Evolutionary conservation across 2,888 invertebrate genomes (phyloP).

Genomic region (Tinea trinotella): DNA sequence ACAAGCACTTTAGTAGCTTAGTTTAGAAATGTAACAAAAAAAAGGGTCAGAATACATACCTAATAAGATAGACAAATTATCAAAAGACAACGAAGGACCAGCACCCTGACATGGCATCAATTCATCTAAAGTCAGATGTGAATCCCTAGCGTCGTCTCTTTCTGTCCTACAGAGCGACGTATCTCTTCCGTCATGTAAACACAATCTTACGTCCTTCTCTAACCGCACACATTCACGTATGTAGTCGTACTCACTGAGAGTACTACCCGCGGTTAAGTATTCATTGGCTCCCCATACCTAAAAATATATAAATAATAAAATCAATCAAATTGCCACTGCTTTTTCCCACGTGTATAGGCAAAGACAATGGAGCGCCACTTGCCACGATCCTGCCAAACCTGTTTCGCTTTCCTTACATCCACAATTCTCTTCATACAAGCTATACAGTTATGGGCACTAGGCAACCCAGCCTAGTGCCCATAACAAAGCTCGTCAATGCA

Average conservation of each 20-base stretch:
- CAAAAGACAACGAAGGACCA: conserved; percentile 82
- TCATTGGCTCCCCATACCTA: conserved; percentile 91
- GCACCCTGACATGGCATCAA: conserved; percentile 82
- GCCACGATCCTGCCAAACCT: too few relatives aligned
- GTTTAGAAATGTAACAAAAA: neutral
- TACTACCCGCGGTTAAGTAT: conserved; percentile 87
- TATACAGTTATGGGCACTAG: too few relatives aligned
- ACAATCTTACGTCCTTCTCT: conserved; percentile 87
- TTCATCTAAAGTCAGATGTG: conserved; percentile 83
- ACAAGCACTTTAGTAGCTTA: too few relatives aligned
- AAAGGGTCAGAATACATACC: conserved; percentile 67
- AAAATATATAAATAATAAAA: too few relatives aligned
- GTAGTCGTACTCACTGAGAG: conserved; percentile 91
- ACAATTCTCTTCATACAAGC: too few relatives aligned
- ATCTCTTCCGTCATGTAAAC: conserved; percentile 76
- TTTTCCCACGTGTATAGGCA: too few relatives aligned
- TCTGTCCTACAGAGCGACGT: conserved; percentile 83
- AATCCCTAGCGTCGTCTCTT: conserved; percentile 85
- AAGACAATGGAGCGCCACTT: too few relatives aligned
- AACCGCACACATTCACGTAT: conserved; percentile 94
- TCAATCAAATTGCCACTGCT: too few relatives aligned
- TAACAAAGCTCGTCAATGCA: too few relatives aligned
- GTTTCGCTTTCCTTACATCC: too few relatives aligned
- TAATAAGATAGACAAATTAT: conserved; percentile 87
- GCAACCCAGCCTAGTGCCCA: too few relatives aligned